phyloP scores from a whole-genome alignment of 1,140 invertebrate species.

The Muscidifurax raptorellus region DNA sequence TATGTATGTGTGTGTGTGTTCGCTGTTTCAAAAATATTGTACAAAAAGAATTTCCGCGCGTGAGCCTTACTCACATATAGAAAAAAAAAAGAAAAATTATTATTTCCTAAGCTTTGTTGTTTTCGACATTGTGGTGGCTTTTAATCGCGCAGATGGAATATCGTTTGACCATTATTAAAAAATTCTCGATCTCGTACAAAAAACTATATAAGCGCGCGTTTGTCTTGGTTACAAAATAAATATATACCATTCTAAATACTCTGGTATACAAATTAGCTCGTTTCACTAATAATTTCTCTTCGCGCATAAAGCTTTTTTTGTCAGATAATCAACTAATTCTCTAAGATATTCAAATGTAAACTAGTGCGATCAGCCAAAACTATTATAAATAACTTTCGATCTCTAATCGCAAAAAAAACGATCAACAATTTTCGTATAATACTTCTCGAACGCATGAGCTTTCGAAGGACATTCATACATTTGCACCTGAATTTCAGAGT shows the following conservation, averaged over 20 bases:
- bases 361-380: too few species aligned
- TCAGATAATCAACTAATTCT: too few species aligned
- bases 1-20: too few species aligned
- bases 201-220: neutral
- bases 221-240: constrained; percentile 11
- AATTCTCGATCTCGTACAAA: neutral
- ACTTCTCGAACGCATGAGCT: too few species aligned
- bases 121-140: neutral
- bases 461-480: neutral
- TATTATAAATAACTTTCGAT: too few species aligned
- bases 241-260: neutral
- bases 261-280: neutral
- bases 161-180: neutral
- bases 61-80: too few species aligned
- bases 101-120: too few species aligned
- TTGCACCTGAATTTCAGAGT: neutral
- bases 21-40: neutral
- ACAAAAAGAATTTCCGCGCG: neutral
- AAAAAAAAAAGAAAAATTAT: too few species aligned
- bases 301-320: neutral
- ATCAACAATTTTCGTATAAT: neutral
- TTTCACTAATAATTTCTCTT: neutral
- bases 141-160: neutral
- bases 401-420: neutral
- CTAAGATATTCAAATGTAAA: too few species aligned